phyloP scores from a whole-genome alignment of 2,113 vertebrate genomes.

The Chloroceryle aenea region DNA sequence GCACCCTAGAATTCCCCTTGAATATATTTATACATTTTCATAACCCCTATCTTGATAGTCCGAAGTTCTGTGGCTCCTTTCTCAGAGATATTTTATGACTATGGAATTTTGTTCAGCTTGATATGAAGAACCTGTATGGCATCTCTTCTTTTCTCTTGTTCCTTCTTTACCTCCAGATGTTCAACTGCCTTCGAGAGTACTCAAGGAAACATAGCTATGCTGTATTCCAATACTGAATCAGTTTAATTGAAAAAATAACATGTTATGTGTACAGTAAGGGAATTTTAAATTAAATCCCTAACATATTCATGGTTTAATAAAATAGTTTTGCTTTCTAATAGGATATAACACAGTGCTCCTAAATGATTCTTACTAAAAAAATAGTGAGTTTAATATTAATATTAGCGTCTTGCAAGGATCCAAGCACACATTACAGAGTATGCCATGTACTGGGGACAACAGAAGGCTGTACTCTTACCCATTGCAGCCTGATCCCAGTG shows the following conservation, averaged over 20 bases:
- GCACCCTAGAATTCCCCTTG: background rate
- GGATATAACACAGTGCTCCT: background rate
- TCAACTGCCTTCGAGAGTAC: conserved; percentile 49
- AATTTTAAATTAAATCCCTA: conserved; percentile 35
- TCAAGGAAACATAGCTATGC: conserved; percentile 11
- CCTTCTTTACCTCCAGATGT: conserved; percentile 54
- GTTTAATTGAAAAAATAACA: conserved; percentile 57
- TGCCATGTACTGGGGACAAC: background rate
- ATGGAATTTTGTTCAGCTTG: background rate
- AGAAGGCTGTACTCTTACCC: background rate
- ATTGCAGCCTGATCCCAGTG: background rate
- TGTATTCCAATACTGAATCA: background rate
- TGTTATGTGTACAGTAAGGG: conserved; percentile 6
- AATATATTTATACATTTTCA: background rate
- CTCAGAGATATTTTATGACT: background rate
- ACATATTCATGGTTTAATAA: background rate
- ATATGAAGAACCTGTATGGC: background rate
- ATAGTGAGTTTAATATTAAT: background rate
- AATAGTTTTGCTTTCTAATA: background rate
- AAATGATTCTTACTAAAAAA: background rate
- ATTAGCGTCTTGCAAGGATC: background rate
- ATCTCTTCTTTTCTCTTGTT: background rate
- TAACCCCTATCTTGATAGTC: background rate
- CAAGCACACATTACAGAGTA: background rate
- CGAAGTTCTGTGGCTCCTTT: background rate